Conservation (phyloP, 2,888 invertebrate species). For the Apomyelois bistriatella region DNA sequence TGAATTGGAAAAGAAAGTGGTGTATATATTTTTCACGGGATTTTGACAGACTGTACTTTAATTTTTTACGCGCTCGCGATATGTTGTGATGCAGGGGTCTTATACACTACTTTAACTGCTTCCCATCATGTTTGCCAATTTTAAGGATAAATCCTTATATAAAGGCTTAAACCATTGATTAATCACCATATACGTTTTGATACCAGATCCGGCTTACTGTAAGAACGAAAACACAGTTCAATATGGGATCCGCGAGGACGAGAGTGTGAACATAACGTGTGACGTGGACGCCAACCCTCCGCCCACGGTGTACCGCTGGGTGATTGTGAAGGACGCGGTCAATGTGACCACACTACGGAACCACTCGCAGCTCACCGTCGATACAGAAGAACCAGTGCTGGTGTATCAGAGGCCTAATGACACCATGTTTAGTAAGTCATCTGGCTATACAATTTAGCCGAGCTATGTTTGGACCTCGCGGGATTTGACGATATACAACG, state of each 20-base stretch:
- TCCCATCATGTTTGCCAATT: too few species aligned
- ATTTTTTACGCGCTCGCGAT: too few species aligned
- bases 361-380: conserved; percentile 37
- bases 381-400: conserved; percentile 45
- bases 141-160: too few species aligned
- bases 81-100: too few species aligned
- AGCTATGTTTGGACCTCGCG: too few species aligned
- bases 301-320: conserved; percentile 56
- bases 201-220: conserved; percentile 61
- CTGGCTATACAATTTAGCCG: neutral
- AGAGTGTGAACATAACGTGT: conserved; percentile 61
- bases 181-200: neutral
- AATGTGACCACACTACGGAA: conserved; percentile 36
- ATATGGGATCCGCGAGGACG: conserved; percentile 57
- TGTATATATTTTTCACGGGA: too few species aligned
- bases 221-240: conserved; percentile 45
- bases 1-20: too few species aligned
- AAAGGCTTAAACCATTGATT: too few species aligned
- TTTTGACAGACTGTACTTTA: too few species aligned
- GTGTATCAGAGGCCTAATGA: conserved; percentile 52
- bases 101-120: too few species aligned
- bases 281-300: conserved; percentile 53
- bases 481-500: too few species aligned
- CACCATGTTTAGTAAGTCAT: conserved; percentile 51
- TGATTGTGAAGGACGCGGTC: conserved; percentile 47